Percentiles rank a stretch among this genome's conserved stretches.
Conservation (phyloP, 2,888 invertebrate species). For the Mycalesis mineus region DNA sequence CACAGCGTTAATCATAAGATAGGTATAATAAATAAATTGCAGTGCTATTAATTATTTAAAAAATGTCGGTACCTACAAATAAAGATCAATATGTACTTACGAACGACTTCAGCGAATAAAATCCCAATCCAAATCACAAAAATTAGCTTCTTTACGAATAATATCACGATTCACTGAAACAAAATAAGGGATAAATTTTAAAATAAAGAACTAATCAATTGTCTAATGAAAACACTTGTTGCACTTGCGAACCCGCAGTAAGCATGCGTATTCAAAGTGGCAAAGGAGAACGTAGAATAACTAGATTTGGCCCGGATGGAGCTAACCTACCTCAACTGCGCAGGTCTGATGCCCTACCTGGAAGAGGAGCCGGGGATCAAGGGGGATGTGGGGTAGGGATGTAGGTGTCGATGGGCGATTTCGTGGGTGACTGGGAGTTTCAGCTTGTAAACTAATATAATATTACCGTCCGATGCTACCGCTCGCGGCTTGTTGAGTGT, state of each 20-base stretch:
- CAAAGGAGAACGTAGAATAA: not conserved
- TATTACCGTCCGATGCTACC: too few species aligned
- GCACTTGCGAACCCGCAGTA: not conserved
- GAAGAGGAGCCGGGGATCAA: not conserved
- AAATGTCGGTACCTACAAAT: too few species aligned
- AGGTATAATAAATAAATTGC: too few species aligned
- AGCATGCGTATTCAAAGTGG: not conserved
- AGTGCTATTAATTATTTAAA: too few species aligned
- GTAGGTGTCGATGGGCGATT: not conserved
- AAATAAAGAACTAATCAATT: not conserved
- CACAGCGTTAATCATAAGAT: too few species aligned
- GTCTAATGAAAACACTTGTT: not conserved
- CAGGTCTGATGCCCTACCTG: not conserved
- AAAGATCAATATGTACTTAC: too few species aligned
- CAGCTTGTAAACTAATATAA: too few species aligned
- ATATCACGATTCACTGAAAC: not conserved
- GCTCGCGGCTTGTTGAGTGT: too few species aligned
- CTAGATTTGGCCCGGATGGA: slow-evolving; percentile 1
- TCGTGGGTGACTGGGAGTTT: not conserved
- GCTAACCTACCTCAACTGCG: not conserved
- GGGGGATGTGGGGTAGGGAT: not conserved
- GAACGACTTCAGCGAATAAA: too few species aligned
- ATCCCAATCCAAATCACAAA: too few species aligned
- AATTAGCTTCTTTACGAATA: too few species aligned
- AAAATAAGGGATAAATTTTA: too few species aligned